Percentiles rank a stretch among this genome's conserved stretches.
phyloP scores from a whole-genome alignment of 2,888 invertebrate species.

The Bruchidius siliquastri region DNA sequence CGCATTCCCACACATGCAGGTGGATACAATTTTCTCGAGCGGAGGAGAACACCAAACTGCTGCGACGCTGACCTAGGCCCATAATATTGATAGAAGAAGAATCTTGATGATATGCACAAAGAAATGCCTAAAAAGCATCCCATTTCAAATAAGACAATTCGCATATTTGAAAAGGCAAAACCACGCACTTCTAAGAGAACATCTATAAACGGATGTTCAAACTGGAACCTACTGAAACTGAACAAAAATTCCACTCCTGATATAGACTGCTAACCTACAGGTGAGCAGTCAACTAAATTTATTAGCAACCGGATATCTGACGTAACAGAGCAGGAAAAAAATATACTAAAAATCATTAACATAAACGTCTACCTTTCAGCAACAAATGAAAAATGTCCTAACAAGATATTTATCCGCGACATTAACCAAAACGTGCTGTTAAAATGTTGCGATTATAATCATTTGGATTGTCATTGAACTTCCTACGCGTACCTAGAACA shows the following conservation, averaged over 20 bases:
- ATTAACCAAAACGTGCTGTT: neutral
- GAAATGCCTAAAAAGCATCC: no score
- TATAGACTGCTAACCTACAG: neutral
- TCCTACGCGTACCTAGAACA: neutral
- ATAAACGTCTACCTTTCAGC: neutral
- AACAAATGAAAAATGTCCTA: neutral
- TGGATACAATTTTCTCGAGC: no score
- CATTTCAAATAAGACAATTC: no score
- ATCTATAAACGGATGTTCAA: no score
- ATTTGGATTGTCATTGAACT: neutral
- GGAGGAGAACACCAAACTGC: no score
- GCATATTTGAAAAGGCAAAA: no score
- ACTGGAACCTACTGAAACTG: no score
- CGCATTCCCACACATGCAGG: no score
- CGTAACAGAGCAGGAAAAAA: neutral
- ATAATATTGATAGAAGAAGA: no score
- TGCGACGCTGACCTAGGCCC: no score
- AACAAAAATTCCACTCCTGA: neutral
- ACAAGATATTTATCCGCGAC: neutral
- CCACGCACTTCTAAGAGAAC: no score
- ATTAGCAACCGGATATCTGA: neutral
- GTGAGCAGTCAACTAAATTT: neutral
- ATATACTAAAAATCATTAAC: neutral
- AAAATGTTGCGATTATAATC: neutral
- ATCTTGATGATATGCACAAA: no score